Percentiles rank a stretch among this genome's conserved stretches.
phyloP scores from a whole-genome alignment of 2,888 invertebrate genomes.

The Drosophila putrida region DNA sequence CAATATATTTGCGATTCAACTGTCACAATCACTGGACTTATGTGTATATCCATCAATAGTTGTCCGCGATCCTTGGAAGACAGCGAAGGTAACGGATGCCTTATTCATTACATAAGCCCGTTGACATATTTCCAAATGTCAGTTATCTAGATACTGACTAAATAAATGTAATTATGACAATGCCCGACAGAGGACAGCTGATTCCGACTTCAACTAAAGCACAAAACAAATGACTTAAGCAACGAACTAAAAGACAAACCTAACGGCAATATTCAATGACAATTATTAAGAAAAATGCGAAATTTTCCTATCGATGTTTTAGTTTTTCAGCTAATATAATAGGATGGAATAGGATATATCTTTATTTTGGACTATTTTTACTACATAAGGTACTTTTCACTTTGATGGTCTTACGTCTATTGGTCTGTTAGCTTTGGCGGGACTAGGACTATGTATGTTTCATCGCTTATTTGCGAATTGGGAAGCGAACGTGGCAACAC shows the following conservation, averaged over 20 bases:
- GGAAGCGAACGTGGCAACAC: too few relatives aligned
- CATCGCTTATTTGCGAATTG: too few relatives aligned
- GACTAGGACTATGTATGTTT: too few relatives aligned
- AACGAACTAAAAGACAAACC: conserved; percentile 13
- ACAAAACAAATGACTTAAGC: conserved; percentile 41
- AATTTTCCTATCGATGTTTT: neutral
- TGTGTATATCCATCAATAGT: conserved; percentile 74
- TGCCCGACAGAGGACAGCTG: conserved; percentile 55
- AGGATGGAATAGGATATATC: neutral
- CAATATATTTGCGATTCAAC: conserved; percentile 71
- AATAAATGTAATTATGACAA: conserved; percentile 77
- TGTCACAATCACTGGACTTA: conserved; percentile 60
- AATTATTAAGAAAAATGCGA: neutral
- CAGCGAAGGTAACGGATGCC: conserved; percentile 49
- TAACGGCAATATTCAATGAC: neutral
- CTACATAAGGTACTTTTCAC: neutral
- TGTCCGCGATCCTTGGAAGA: conserved; percentile 56
- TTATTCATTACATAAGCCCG: conserved; percentile 66
- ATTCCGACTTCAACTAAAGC: conserved; percentile 29
- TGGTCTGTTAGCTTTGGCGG: neutral
- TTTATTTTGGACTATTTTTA: neutral
- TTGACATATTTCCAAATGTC: conserved; percentile 73
- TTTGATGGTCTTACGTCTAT: neutral
- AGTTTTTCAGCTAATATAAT: neutral
- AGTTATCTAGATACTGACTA: conserved; percentile 60